Conservation (phyloP, 2,113 vertebrate genomes). For the Nesogale talazaci region DNA sequence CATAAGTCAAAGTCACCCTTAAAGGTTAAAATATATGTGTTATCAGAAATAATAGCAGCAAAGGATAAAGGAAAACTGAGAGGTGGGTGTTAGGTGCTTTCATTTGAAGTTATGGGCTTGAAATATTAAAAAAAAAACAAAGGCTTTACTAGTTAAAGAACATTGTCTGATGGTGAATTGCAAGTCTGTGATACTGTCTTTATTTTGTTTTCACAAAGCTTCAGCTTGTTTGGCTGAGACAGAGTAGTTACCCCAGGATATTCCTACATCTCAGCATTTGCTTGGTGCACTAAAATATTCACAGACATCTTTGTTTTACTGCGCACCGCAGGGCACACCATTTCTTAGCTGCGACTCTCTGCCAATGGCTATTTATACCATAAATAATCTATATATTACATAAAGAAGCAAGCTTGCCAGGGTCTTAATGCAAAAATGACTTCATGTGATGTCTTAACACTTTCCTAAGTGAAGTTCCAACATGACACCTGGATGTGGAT, state of each 20-base stretch:
- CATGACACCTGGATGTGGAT: not conserved
- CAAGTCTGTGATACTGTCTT: not conserved
- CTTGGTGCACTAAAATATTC: constrained; percentile 33
- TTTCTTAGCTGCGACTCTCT: constrained; percentile 35
- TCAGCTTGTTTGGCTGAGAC: constrained; percentile 16
- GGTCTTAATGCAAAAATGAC: constrained; percentile 31
- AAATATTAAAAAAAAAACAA: constrained; percentile 46
- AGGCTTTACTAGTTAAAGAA: constrained; percentile 33
- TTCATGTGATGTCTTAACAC: constrained; percentile 47
- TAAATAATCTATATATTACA: not conserved
- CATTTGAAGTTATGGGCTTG: constrained; percentile 51
- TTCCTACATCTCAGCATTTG: not conserved
- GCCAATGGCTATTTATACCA: not conserved
- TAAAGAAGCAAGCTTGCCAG: constrained; percentile 16
- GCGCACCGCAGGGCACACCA: not conserved
- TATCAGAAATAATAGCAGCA: not conserved
- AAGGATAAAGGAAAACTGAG: not conserved
- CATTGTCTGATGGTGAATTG: not conserved
- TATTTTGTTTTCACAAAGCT: constrained; percentile 42
- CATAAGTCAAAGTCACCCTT: constrained; percentile 63
- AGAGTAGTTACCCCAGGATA: not conserved
- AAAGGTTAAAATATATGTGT: constrained; percentile 55
- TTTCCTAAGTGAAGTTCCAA: constrained; percentile 41
- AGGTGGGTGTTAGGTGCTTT: not conserved
- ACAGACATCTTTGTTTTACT: not conserved